Evolutionary conservation across 2,888 invertebrate species (phyloP).

Genomic region (Rotaria macrura): DNA sequence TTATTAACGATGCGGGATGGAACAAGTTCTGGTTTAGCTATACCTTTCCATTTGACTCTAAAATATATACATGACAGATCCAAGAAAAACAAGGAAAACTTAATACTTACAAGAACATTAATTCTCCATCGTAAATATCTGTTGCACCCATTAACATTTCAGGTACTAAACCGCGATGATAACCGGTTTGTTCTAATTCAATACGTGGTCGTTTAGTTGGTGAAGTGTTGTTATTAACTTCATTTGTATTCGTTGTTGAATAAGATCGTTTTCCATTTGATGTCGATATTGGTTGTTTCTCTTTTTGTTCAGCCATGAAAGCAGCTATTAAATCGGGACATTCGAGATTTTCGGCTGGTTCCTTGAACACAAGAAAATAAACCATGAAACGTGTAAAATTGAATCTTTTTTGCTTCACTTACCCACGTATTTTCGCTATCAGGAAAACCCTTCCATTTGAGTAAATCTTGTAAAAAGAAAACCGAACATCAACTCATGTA

Average conservation of each 20-base stretch:
- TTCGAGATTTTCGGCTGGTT: constrained; percentile 80
- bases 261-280: background rate
- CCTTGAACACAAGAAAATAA: constrained; percentile 56
- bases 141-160: background rate
- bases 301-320: constrained; percentile 59
- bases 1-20: background rate
- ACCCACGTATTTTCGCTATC: constrained; percentile 36
- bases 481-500: no score
- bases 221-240: background rate
- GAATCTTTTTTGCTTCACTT: background rate
- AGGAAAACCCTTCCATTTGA: constrained; percentile 58
- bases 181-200: background rate
- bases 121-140: background rate
- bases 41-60: background rate
- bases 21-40: background rate
- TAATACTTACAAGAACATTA: background rate
- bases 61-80: background rate
- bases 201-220: background rate
- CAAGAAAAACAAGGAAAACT: background rate
- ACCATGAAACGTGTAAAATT: no score
- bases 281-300: constrained; percentile 36
- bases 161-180: background rate
- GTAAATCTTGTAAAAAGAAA: constrained; percentile 51
- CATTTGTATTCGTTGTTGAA: background rate
- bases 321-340: constrained; percentile 64